Evolutionary conservation across 2,888 invertebrate species (phyloP).

Genomic region (Synanthedon tipuliformis): DNA sequence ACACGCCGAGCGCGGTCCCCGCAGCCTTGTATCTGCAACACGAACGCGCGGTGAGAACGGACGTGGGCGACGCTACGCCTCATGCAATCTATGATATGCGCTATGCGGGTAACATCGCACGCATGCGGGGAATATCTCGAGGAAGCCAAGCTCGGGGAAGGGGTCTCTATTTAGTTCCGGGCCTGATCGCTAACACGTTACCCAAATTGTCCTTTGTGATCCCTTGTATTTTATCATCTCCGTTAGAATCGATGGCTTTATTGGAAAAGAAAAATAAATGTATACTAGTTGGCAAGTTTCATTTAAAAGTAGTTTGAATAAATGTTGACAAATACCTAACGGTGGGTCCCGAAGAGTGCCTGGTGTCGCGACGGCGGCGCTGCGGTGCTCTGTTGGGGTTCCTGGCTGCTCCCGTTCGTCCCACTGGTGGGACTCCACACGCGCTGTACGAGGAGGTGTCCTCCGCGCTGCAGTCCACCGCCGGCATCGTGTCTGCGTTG

Average conservation of each 20-base stretch:
- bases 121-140: too few species aligned
- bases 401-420: slow-evolving; percentile 7
- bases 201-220: slow-evolving; percentile 16
- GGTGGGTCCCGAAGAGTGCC: slow-evolving; percentile 17
- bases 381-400: slow-evolving; percentile 6
- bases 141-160: slow-evolving; percentile 27
- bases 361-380: slow-evolving; percentile 7
- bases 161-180: neutral
- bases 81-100: too few species aligned
- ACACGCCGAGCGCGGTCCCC: too few species aligned
- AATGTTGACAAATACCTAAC: neutral
- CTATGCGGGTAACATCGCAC: too few species aligned
- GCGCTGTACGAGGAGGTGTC: slow-evolving; percentile 28
- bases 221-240: slow-evolving; percentile 1
- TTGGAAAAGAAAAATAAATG: slow-evolving; percentile 26
- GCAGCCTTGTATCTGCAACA: too few species aligned
- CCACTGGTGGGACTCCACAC: slow-evolving; percentile 3
- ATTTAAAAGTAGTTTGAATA: too few species aligned
- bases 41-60: too few species aligned
- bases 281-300: neutral
- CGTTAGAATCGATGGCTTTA: slow-evolving; percentile 54
- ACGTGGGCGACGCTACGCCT: too few species aligned
- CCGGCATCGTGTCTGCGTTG: slow-evolving; percentile 28
- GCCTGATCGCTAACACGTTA: slow-evolving; percentile 11
- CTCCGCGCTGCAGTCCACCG: slow-evolving; percentile 37